Evolutionary conservation across 2,888 invertebrate species (phyloP), one percentile per base, ranked within the genome.

Genomic region (Archips crataeganus): DNA sequence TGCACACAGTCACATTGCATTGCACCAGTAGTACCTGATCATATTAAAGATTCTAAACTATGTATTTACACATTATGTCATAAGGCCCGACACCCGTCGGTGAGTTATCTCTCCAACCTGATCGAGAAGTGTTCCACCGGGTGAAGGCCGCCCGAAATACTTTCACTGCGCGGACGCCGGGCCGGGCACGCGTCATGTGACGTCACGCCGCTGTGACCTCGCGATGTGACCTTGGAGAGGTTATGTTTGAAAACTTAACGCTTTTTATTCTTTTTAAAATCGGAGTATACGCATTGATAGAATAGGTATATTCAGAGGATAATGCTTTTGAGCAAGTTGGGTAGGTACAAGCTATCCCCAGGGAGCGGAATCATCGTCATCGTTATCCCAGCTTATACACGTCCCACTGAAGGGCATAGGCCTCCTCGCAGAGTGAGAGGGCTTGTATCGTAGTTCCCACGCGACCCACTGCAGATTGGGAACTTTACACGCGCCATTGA

Each of bases 71-170:
- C 15, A 54, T 23, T 23, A 23, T 23, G 54, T 54, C 57, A 57
- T 3, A 32, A 9, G 57, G 9, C 11, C 57, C 57, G 11, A 23
- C 61, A 51, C 42, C 74, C 77, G 76, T 79, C 63, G 79, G 78
- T 77, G 80, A 77, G 75, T 70, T 82, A 81, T 81, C 80, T 83
- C 79, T 81, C 80, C 79, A 75, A 74, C 77, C 79, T 77, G 77
- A 81, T 80, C 61, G 76, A 32, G 32, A 81, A 83, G 79, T 85
- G 78, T 82, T 79, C 78, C 86, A 87, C 77, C 83, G 80, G 90
- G 89, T 90, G 90, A 91, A 92, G 91, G 92, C 91, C 91, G 83
- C 78, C 84, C 82, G 87, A 85, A 87, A 84, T 85, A 83, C 91
- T 92, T 92, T 92, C 91, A 84, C 87, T 81, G 79, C 81, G 81